phyloP scores from a whole-genome alignment of 1,140 invertebrate species.

The Acyrthosiphon pisum region DNA sequence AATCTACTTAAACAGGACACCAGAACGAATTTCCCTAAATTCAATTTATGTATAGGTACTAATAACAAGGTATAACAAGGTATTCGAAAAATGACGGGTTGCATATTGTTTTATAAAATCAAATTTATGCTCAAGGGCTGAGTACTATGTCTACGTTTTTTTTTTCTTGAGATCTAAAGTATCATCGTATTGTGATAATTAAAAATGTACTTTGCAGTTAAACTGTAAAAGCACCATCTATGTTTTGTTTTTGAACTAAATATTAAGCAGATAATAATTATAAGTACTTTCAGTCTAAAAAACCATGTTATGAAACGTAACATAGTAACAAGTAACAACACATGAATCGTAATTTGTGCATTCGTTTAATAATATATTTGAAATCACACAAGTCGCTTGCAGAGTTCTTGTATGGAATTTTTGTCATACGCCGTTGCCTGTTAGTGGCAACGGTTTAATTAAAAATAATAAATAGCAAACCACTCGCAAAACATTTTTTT shows the following conservation, averaged over 20 bases:
- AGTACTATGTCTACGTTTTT: neutral
- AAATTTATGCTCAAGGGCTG: too few relatives aligned
- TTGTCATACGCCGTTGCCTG: neutral
- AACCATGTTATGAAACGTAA: neutral
- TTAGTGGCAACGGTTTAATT: neutral
- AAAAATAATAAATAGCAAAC: neutral
- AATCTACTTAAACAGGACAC: too few relatives aligned
- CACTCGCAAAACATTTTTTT: neutral
- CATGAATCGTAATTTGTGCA: neutral
- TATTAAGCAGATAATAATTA: neutral
- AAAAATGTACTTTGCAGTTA: neutral
- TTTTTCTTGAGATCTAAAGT: neutral
- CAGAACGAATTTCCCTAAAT: too few relatives aligned
- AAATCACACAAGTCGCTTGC: neutral
- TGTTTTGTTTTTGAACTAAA: neutral
- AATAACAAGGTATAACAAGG: too few relatives aligned
- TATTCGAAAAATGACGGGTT: too few relatives aligned
- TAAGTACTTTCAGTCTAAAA: neutral
- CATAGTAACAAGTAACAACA: neutral
- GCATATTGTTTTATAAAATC: too few relatives aligned
- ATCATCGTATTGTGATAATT: neutral
- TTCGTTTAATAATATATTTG: neutral
- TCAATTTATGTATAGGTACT: too few relatives aligned
- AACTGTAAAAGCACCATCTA: neutral
- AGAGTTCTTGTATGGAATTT: neutral